Base-by-base conservation (phyloP, 2,888 invertebrate genomes). In the Ethmia dodecea region DNA sequence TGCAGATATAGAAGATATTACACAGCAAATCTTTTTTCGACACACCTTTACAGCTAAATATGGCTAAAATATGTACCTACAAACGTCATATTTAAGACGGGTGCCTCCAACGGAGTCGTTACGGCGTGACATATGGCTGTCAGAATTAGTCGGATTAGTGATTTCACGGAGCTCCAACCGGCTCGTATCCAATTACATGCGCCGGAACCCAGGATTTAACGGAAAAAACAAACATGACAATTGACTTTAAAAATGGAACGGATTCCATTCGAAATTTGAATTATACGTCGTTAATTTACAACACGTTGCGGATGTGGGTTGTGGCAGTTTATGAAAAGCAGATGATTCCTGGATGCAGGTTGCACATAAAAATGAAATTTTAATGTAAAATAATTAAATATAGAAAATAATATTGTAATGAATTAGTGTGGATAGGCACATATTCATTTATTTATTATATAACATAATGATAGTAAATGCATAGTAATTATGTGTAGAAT, bases 141-240 rank as follows among this genome's bases (percentile, higher is more conserved):
- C 84, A 81, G 74, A 84, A 84, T 84, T 84, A 84, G 81, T 70
- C 71, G 77, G 83, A 84, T 86, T 86, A 84, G 81, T 83, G 77
- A 84, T 86, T 84, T 83, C 60, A 83, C 79, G 81, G 80, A 60
- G 74, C 64, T 60, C 67, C 52, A 53, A 67, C 60, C 71, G 66
- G 54, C 67, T 62, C 65, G 83, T 59, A 73, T 83, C 83, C 81
- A 84, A 84, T 86, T 84, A 84, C 72, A 61, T 45, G 52, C 70
- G 56, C 68, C 69, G 75, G 73, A 79, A 75, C 78, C 66, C 51
- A 57, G 60, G 68, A 70, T 69, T 74, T 66, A 69, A 62, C 49
- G 49, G 47, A 63, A 72, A 26, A 77, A 70, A 72, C 59, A 73
- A 73, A 78, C 72, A 73, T 40, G 67, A 65, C 66, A 69, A 66